Percentiles rank a stretch among this genome's conserved stretches.
Conservation (phyloP, 2,797 vertebrate species). For the Alcedo atthis region DNA sequence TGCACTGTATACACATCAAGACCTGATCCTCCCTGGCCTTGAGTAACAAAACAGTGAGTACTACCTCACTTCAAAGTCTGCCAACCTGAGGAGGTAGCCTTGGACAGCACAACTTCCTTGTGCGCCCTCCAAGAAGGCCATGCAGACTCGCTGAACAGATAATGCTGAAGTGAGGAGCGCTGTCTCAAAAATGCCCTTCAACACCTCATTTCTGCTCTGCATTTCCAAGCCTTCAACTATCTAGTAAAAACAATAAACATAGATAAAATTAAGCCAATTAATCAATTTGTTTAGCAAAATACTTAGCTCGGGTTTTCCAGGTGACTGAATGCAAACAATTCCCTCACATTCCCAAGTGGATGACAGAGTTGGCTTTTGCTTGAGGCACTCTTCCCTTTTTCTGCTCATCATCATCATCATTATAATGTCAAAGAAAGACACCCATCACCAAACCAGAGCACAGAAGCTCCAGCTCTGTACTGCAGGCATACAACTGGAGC, state of each 20-base stretch:
- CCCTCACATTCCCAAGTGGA: neutral
- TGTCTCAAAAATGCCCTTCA: neutral
- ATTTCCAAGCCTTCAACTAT: neutral
- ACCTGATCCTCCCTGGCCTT: neutral
- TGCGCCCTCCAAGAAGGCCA: neutral
- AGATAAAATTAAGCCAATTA: neutral
- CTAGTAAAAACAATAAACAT: too few relatives aligned
- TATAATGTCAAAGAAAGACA: neutral
- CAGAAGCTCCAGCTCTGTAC: neutral
- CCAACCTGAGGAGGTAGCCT: neutral
- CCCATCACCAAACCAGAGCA: neutral
- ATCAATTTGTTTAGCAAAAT: neutral
- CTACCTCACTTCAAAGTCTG: neutral
- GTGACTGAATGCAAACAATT: neutral
- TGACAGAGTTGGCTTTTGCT: neutral
- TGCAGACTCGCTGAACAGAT: neutral
- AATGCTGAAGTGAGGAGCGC: neutral
- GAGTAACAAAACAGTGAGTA: neutral
- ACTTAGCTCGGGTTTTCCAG: neutral
- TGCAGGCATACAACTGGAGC: accelerated
- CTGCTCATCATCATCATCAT: neutral
- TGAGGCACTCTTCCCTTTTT: neutral
- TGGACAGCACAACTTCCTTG: neutral
- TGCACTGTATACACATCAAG: accelerated
- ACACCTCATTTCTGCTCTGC: neutral